Evolutionary conservation across 1,140 invertebrate genomes (phyloP), one percentile per base, ranked within the genome.

Genomic region (Oreohelix idahoensis): DNA sequence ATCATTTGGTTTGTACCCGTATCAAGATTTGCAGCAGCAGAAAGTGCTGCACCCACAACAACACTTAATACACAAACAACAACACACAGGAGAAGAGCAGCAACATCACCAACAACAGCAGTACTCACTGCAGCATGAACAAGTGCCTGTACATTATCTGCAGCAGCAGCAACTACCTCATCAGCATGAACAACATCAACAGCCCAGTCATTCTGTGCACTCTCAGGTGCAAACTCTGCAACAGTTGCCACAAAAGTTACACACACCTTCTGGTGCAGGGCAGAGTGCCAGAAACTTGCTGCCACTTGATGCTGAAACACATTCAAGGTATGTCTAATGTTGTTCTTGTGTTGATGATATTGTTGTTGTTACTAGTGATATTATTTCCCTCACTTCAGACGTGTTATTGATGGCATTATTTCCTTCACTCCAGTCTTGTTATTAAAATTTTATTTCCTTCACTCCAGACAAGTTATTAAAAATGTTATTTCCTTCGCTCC

Each of bases 311-410:
- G 29, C n/a, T 32, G 5, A 66, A 32, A 35, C 17, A 32, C 63
- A 66, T 66, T 66, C 63, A 66, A 66, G 63, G 63, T 66, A 32
- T 66, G 63, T 32, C 63, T 66, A 4, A 23, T n/a, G n/a, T n/a
- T n/a, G n/a, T n/a, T n/a, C n/a, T n/a, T n/a, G n/a, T n/a, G n/a
- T n/a, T n/a, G n/a, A n/a, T n/a, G n/a, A n/a, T n/a, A n/a, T n/a
- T n/a, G n/a, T n/a, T n/a, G n/a, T n/a, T n/a, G n/a, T n/a, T n/a
- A n/a, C n/a, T n/a, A n/a, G n/a, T n/a, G n/a, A n/a, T n/a, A n/a
- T n/a, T n/a, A n/a, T n/a, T n/a, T n/a, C n/a, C n/a, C n/a, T n/a
- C n/a, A n/a, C n/a, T n/a, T n/a, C n/a, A n/a, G n/a, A n/a, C n/a
- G n/a, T n/a, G n/a, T n/a, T n/a, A n/a, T n/a, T n/a, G n/a, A n/a